Percentiles rank a stretch among this genome's conserved stretches.
Evolutionary conservation across 1,140 invertebrate genomes (phyloP).

Genomic region (Brachionus sp.): DNA sequence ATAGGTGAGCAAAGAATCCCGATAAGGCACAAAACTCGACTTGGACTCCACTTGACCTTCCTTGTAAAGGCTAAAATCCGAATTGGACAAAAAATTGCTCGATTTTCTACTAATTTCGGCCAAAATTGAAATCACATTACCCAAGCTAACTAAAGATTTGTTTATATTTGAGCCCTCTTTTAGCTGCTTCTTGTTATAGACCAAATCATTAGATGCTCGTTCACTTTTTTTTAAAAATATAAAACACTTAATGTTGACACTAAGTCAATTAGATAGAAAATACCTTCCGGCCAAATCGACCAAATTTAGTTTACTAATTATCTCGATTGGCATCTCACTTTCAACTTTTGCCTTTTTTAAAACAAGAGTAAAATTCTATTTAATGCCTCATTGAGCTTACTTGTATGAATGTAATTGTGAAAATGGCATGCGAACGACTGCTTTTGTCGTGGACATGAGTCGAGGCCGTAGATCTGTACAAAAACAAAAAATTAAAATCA

Average conservation of each 20-base stretch:
- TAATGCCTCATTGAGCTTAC: constrained; percentile 64
- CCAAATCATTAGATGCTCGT: constrained; percentile 56
- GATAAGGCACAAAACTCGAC: constrained; percentile 62
- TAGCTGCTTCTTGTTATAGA: constrained; percentile 60
- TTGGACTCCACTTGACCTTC: constrained; percentile 72
- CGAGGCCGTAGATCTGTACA: constrained; percentile 72
- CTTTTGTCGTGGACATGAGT: constrained; percentile 99
- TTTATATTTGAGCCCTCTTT: constrained; percentile 67
- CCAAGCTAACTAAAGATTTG: constrained; percentile 63
- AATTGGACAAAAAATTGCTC: constrained; percentile 61
- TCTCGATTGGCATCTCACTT: constrained; percentile 59
- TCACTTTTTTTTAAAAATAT: constrained; percentile 50
- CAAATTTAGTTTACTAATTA: constrained; percentile 65
- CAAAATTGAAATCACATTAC: constrained; percentile 64
- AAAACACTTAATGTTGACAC: not conserved
- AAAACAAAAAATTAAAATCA: not conserved
- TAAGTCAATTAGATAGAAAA: constrained; percentile 28
- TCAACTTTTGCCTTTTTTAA: constrained; percentile 28
- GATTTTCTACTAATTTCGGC: not conserved
- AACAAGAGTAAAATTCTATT: not conserved
- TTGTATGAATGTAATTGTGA: constrained; percentile 90
- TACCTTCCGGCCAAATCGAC: constrained; percentile 69
- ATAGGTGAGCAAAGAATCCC: constrained; percentile 66
- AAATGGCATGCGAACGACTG: constrained; percentile 93
- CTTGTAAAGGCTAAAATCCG: constrained; percentile 89